These are phyloP conservation scores for Mesembrinibis cayennensis DNA, from an alignment of 2,113 vertebrate species.

Conservation along the genomic window DNA sequence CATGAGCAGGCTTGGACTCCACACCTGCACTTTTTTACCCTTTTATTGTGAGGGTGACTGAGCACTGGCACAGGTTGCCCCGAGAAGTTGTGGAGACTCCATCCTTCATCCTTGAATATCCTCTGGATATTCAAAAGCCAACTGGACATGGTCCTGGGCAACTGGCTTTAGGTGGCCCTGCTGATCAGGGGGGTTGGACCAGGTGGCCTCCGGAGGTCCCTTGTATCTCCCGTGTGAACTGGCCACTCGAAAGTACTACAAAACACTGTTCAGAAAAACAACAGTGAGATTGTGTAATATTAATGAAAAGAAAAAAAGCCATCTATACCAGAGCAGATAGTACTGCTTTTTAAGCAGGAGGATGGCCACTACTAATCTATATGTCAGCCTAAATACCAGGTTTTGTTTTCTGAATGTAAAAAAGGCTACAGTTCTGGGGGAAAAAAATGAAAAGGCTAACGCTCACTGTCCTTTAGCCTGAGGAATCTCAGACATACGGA, in stretches of 20 bases:
- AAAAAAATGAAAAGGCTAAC: neutral
- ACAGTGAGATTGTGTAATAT: neutral
- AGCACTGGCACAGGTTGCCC: neutral
- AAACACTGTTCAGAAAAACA: neutral
- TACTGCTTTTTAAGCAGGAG: neutral
- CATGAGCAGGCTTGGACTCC: neutral
- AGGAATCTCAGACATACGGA: neutral
- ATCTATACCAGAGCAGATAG: neutral
- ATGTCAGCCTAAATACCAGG: neutral
- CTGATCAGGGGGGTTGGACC: neutral
- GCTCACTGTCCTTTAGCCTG: neutral
- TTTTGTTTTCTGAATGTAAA: constrained; percentile 6
- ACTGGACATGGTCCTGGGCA: neutral
- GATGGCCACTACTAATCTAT: neutral
- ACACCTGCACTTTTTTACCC: neutral
- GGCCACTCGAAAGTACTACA: neutral
- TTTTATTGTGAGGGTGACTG: neutral
- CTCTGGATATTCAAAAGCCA: neutral
- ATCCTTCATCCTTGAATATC: neutral
- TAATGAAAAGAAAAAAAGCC: neutral
- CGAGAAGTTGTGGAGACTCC: neutral
- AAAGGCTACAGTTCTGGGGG: neutral
- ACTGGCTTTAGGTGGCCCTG: neutral
- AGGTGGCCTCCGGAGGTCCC: neutral
- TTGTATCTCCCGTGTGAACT: neutral